Base-by-base conservation (phyloP, 2,113 vertebrate species). In the Melanerpes aurifrons region DNA sequence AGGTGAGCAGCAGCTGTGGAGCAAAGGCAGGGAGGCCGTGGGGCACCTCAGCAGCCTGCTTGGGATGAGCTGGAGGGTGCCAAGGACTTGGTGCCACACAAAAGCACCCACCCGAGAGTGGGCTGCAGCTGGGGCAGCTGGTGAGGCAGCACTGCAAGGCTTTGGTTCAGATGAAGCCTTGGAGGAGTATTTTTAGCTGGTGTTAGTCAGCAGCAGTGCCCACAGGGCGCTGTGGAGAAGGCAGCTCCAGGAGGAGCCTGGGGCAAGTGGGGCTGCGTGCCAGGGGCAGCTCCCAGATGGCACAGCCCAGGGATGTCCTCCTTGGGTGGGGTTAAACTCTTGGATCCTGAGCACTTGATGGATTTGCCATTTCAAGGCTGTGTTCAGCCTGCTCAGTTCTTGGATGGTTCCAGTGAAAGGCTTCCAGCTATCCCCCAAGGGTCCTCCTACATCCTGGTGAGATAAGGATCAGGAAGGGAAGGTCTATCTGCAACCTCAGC, bases 401-500 rank as follows among this genome's bases (percentile, higher is more conserved):
- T 93, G 87, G 95, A 94, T 87, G 89, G 89, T 69, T 94, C 79
- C 93, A 35, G 86, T 3, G 2, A 92, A 86, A 89, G 24, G 89
- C 89, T 95, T 96, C 82, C 91, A 92, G 87, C 82, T 6, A 9
- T 28, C 89, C 93, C 95, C 94, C 29, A 5, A 28, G 79, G 85
- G 76, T 92, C 95, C 93, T 96, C 94, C 95, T 96, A 93, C 95
- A 94, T 96, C 96, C 96, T 96, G 96, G 32, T 83, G 94, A 96
- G 96, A 96, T 94, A 96, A 95, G 87, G 85, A 94, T 96, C 96
- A 94, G 96, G 94, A 94, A 95, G 93, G 94, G 95, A 92, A 92
- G 80, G 72, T 91, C 91, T 78, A 73, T 87, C 95, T 81, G 82
- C 85, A 74, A 20, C 43, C 87, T 86, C 82, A 87, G 95, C 94